These are phyloP conservation scores for Epirrhoe alternata DNA, from an alignment of 2,888 invertebrate genomes.

Conservation along the genomic window DNA sequence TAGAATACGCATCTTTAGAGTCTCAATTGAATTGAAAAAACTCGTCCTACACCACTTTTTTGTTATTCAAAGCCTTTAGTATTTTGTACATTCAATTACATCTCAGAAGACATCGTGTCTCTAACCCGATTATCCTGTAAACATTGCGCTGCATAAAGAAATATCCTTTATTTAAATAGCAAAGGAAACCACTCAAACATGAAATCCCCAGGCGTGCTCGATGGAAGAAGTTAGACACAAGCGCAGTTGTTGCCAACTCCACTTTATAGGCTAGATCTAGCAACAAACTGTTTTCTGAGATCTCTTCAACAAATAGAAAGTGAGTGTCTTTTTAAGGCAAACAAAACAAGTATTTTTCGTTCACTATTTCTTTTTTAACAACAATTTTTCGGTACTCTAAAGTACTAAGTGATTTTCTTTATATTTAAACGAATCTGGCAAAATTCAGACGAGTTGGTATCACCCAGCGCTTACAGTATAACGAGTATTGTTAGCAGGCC, in stretches of 20 bases:
- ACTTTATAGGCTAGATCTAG: slow-evolving; percentile 11
- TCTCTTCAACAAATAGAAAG: not conserved
- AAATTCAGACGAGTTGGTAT: slow-evolving; percentile 14
- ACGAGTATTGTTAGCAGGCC: slow-evolving; percentile 64
- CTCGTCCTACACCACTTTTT: slow-evolving; percentile 4
- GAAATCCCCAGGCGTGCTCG: slow-evolving; percentile 55
- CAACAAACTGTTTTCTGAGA: slow-evolving; percentile 6
- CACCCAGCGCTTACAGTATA: slow-evolving; percentile 50
- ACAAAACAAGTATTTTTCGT: not conserved
- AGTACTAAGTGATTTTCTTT: not conserved
- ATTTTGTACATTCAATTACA: slow-evolving; percentile 21
- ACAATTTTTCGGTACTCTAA: not conserved
- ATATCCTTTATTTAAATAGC: slow-evolving; percentile 62
- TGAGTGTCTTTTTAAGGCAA: not conserved
- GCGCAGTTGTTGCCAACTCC: slow-evolving; percentile 31
- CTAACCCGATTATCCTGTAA: slow-evolving; percentile 40
- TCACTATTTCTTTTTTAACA: not conserved
- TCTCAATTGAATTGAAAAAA: not conserved
- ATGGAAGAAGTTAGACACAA: slow-evolving; percentile 57
- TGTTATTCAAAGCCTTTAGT: slow-evolving; percentile 14
- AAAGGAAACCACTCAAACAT: slow-evolving; percentile 59
- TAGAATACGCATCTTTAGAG: not conserved
- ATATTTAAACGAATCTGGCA: not conserved
- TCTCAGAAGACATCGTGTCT: slow-evolving; percentile 29
- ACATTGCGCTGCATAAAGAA: slow-evolving; percentile 47